Evolutionary conservation across 1,140 invertebrate species (phyloP).

Genomic region (Trichogramma pretiosum): DNA sequence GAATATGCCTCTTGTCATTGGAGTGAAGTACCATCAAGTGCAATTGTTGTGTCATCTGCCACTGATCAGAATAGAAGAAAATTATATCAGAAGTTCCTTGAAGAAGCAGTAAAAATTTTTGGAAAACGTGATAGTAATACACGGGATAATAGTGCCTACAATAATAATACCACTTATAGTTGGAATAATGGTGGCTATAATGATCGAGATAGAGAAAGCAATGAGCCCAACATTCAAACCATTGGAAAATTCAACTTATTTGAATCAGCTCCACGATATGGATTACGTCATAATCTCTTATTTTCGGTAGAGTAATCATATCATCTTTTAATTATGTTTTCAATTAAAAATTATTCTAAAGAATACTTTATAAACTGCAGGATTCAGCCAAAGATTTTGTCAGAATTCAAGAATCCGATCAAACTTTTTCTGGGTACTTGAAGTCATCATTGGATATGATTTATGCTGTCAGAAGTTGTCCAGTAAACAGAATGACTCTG

Average conservation of each 20-base stretch:
- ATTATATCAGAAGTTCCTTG: constrained; percentile 49
- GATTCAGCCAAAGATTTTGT: constrained; percentile 59
- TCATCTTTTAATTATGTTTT: constrained; percentile 10
- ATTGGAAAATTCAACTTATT: constrained; percentile 61
- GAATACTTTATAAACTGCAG: constrained; percentile 38
- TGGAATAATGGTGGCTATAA: background rate
- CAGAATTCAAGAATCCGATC: constrained; percentile 50
- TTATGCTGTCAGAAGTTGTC: constrained; percentile 66
- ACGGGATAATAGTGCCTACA: constrained; percentile 15
- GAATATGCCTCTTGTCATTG: constrained; percentile 78
- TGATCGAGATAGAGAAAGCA: constrained; percentile 2
- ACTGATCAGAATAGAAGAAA: constrained; percentile 51
- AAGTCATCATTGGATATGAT: constrained; percentile 58
- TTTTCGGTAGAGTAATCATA: constrained; percentile 51
- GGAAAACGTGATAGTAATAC: constrained; percentile 19
- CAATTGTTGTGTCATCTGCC: constrained; percentile 78
- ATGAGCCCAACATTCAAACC: constrained; percentile 24
- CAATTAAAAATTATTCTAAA: constrained; percentile 10
- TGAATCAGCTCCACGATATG: constrained; percentile 60
- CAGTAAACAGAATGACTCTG: constrained; percentile 67
- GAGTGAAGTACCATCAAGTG: constrained; percentile 77
- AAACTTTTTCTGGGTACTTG: constrained; percentile 56
- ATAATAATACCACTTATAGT: too few relatives aligned
- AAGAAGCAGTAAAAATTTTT: constrained; percentile 47
- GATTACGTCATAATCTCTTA: constrained; percentile 55